phyloP scores from a whole-genome alignment of 1,140 invertebrate species.

The Ostrea edulis region DNA sequence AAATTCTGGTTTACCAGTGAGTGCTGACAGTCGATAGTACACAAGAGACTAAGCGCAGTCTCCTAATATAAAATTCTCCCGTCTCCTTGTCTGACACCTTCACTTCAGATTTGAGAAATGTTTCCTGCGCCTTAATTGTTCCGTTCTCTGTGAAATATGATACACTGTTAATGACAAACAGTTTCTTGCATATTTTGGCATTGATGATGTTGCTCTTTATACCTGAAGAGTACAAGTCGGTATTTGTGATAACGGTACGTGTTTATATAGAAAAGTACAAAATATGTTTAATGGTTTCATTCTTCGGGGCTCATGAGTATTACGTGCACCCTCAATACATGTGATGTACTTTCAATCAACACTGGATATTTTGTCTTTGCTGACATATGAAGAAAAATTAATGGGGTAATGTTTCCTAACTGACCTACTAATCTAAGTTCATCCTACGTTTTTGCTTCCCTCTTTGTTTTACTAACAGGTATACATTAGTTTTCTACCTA shows the following conservation, averaged over 20 bases:
- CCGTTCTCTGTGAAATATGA: neutral
- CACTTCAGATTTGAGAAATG: slow-evolving; percentile 21
- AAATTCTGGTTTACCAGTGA: slow-evolving; percentile 12
- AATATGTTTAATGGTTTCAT: too few species aligned
- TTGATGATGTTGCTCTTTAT: neutral
- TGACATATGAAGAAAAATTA: neutral
- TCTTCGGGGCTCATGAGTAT: too few species aligned
- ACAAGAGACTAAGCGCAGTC: neutral
- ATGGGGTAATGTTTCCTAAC: neutral
- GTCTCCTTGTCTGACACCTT: neutral
- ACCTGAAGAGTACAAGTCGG: neutral
- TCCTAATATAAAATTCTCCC: neutral
- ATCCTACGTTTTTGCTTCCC: neutral
- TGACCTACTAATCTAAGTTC: neutral
- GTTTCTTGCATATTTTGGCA: neutral
- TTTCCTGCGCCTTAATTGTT: neutral
- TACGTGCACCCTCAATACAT: too few species aligned
- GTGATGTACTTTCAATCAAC: too few species aligned
- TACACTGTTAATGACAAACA: neutral
- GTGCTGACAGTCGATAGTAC: neutral
- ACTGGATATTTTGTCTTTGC: neutral
- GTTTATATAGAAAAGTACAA: too few species aligned
- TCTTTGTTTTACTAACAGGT: neutral
- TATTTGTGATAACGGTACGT: neutral
- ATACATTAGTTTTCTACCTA: neutral